Percentiles rank a stretch among this genome's conserved stretches.
phyloP scores from a whole-genome alignment of 2,113 vertebrate species.

The Notiomystis cincta region DNA sequence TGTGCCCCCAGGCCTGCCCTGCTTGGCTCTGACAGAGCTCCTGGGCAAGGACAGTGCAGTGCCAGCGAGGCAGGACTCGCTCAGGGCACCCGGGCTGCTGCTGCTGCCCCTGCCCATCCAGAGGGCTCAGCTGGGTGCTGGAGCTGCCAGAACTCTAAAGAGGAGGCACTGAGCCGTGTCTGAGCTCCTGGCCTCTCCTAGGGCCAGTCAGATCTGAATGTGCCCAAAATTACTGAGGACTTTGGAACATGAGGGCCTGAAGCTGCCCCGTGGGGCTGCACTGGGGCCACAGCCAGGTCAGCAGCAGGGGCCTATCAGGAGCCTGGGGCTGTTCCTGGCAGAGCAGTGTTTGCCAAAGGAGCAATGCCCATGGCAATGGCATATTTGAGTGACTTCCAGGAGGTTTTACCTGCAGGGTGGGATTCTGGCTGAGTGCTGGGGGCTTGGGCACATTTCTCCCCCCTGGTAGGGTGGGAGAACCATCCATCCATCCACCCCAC shows the following conservation, averaged over 20 bases:
- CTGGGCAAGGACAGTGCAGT: not conserved
- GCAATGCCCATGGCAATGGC: fast-evolving
- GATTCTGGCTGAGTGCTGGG: not conserved
- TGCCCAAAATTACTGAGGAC: not conserved
- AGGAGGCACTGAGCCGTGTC: not conserved
- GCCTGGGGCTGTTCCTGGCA: not conserved
- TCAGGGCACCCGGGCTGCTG: not conserved
- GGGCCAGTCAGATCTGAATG: not conserved
- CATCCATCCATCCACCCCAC: not conserved
- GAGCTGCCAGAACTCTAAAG: not conserved
- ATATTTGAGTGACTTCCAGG: fast-evolving
- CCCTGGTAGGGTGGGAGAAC: fast-evolving
- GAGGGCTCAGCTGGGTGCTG: not conserved
- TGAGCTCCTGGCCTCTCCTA: not conserved
- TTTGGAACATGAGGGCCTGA: not conserved
- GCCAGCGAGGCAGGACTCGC: not conserved
- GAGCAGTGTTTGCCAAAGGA: fast-evolving
- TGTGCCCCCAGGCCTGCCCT: not conserved
- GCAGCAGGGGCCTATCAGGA: not conserved
- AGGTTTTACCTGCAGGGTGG: not conserved
- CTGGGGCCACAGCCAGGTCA: not conserved
- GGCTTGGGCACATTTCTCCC: not conserved
- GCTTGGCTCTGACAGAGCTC: not conserved
- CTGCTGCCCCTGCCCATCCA: not conserved
- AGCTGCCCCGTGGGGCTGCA: not conserved